Conservation (phyloP, 2,888 invertebrate genomes). For the Choreutis nemorana region DNA sequence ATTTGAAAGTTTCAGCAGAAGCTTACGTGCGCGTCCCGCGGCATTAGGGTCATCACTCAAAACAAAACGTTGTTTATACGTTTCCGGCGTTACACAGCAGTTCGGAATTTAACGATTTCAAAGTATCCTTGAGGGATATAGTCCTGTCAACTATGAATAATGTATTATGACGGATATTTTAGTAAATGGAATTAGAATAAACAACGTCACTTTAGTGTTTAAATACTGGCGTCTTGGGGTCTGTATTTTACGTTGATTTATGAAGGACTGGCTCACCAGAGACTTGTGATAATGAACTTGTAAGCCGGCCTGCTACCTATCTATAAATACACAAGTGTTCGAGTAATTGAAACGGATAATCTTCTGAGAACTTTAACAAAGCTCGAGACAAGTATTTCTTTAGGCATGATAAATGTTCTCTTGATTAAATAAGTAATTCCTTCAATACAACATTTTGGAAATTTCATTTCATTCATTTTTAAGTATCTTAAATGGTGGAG, state of each 20-base stretch:
- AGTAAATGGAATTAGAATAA: slow-evolving; percentile 1
- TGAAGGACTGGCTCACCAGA: slow-evolving; percentile 7
- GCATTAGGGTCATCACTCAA: background rate
- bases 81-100: background rate
- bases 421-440: no score
- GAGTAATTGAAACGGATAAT: no score
- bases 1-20: no score
- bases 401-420: no score
- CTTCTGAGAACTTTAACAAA: no score
- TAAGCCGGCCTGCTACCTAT: slow-evolving; percentile 9
- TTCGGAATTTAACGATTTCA: background rate
- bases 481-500: no score
- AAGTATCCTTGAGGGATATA: background rate
- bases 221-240: slow-evolving; percentile 12
- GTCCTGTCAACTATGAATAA: slow-evolving; percentile 4
- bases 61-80: background rate
- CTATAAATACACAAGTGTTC: no score
- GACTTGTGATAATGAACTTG: slow-evolving; percentile 19
- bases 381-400: no score
- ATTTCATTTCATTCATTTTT: no score
- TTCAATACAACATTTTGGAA: no score
- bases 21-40: no score
- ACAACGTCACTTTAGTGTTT: slow-evolving; percentile 6
- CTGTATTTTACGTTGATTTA: slow-evolving; percentile 23
- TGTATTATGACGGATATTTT: slow-evolving; percentile 6